Evolutionary conservation across 2,113 vertebrate species (phyloP), one percentile per base, ranked within the genome.

Genomic region (Calonectris borealis): DNA sequence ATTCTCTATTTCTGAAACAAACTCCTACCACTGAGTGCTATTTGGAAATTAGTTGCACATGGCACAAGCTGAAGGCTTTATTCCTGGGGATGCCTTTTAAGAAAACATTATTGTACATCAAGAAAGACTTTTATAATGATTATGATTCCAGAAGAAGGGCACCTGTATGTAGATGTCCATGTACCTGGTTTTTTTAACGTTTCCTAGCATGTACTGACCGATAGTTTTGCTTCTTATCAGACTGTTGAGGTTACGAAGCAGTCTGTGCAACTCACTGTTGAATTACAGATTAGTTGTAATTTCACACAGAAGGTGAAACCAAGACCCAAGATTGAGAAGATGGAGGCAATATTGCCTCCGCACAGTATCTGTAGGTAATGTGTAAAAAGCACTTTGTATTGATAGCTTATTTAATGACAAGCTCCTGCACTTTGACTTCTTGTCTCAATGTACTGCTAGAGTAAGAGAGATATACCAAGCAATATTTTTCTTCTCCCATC

Each of bases 1-100:
- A 94, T 42, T 76, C 91, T 90, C 90, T 90, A 80, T 96, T 95
- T 83, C 93, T 87, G 93, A 90, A 97, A 88, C 88, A 95, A 93
- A 82, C 92, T 96, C 89, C 87, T 57, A 71, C 82, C 7, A 14
- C 55, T 31, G 49, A 87, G 69, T 13, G n/a, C 49, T 91, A 34
- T 70, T 93, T 95, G 95, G 84, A 97, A 96, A 90, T 86, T 22
- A 54, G 72, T 71, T 85, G 62, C 69, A 88, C 83, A 73, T 49
- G 55, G 78, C 52, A 68, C 36, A 80, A 32, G 64, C n/a, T 71
- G 76, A 89, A 89, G 90, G 18, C 77, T 90, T 92, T 93, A 57
- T 81, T 95, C 81, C 34, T 44, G 61, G 38, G 73, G 36, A 88
- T 8, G 9, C 34, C 71, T 88, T 60, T 95, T 72, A 78, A 71